Percentiles rank a stretch among this genome's conserved stretches.
phyloP scores from a whole-genome alignment of 2,113 vertebrate species.

The Ciconia stormi region DNA sequence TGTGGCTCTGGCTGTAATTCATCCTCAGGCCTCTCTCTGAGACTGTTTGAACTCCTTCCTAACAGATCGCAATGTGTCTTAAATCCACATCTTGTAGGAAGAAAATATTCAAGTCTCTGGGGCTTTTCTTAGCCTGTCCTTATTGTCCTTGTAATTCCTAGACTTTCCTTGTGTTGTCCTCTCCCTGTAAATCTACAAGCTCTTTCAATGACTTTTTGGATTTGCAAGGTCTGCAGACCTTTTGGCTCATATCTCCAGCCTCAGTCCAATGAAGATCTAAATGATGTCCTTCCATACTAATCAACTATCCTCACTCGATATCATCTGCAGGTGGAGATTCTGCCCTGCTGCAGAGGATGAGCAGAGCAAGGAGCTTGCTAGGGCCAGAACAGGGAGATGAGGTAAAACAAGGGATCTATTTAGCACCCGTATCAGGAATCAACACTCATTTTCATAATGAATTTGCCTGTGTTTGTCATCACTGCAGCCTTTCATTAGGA shows the following conservation, averaged over 20 bases:
- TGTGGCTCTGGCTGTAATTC: background rate
- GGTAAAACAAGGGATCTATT: background rate
- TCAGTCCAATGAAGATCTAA: background rate
- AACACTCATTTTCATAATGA: slow-evolving; percentile 1
- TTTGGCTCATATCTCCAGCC: background rate
- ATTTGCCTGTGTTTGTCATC: background rate
- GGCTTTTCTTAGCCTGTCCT: background rate
- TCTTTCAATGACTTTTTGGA: background rate
- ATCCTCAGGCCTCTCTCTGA: background rate
- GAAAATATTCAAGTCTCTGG: background rate
- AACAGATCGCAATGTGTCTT: background rate
- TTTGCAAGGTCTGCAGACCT: too few relatives aligned
- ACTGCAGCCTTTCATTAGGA: background rate
- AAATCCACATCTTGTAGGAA: background rate
- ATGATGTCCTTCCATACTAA: background rate
- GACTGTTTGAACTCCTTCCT: background rate
- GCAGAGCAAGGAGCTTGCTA: background rate
- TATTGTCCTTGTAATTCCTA: background rate
- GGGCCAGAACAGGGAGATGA: background rate
- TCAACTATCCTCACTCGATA: background rate
- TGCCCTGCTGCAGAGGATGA: background rate
- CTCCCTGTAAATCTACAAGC: background rate
- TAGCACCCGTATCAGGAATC: background rate
- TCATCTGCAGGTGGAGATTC: background rate
- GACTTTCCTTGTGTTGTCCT: background rate